Percentiles rank a stretch among this genome's conserved stretches.
Conservation (phyloP, 2,888 invertebrate genomes). For the Amblyteles armatorius region DNA sequence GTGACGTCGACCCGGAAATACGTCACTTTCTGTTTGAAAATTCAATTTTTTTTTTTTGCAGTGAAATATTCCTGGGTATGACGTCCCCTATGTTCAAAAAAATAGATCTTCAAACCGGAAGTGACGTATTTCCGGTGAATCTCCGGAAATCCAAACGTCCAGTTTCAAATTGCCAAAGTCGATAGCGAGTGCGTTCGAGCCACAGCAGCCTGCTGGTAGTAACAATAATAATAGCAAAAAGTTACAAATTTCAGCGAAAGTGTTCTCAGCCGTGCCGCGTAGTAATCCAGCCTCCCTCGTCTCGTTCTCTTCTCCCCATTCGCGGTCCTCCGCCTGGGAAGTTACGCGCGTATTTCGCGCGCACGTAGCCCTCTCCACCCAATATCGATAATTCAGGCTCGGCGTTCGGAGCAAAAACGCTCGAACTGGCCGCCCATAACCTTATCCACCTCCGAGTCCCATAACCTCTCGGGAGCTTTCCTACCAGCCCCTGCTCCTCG, state of each 20-base stretch:
- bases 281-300: not conserved
- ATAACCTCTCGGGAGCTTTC: slow-evolving; percentile 44
- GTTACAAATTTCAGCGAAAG: not conserved
- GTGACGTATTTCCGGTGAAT: too few species aligned
- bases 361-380: slow-evolving; percentile 63
- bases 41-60: too few species aligned
- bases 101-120: too few species aligned
- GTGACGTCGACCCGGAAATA: too few species aligned
- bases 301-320: not conserved
- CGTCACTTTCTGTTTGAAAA: too few species aligned
- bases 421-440: not conserved
- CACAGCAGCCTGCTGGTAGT: not conserved
- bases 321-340: not conserved
- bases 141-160: too few species aligned
- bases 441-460: slow-evolving; percentile 48
- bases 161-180: too few species aligned
- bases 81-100: too few species aligned
- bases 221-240: not conserved
- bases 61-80: too few species aligned
- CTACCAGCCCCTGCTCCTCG: slow-evolving; percentile 5
- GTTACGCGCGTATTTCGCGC: slow-evolving; percentile 20
- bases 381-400: slow-evolving; percentile 82
- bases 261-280: not conserved
- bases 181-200: too few species aligned
- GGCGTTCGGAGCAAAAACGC: not conserved